Conservation (phyloP, 2,888 invertebrate genomes). For the Uloborus plumipes region DNA sequence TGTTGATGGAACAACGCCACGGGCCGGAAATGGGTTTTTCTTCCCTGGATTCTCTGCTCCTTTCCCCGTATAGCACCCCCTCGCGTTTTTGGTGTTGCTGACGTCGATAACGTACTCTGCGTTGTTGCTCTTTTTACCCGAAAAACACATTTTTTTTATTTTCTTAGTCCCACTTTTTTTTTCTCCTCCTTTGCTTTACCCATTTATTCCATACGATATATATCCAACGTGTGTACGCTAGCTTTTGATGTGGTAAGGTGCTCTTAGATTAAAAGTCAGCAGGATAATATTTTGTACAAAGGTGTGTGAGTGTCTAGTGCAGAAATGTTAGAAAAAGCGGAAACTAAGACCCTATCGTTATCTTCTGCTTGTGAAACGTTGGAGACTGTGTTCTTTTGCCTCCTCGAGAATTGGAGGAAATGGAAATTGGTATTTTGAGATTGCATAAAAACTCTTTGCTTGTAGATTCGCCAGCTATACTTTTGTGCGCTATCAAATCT, state of each 20-base stretch:
- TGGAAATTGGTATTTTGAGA: too few relatives aligned
- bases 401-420: too few relatives aligned
- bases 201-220: conserved; percentile 10
- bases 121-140: conserved; percentile 42
- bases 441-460: too few relatives aligned
- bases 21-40: conserved; percentile 58
- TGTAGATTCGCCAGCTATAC: too few relatives aligned
- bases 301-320: background rate
- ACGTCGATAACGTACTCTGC: conserved; percentile 41
- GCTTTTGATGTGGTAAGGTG: background rate
- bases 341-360: too few relatives aligned
- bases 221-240: background rate
- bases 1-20: conserved; percentile 60
- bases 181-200: background rate
- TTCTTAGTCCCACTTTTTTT: conserved; percentile 10
- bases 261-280: background rate
- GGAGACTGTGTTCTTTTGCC: too few relatives aligned
- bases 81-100: conserved; percentile 24
- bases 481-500: too few relatives aligned
- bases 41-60: conserved; percentile 20
- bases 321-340: background rate
- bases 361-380: too few relatives aligned
- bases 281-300: background rate
- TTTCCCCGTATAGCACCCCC: conserved; percentile 12
- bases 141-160: conserved; percentile 25